Evolutionary conservation across 2,113 vertebrate species (phyloP), one percentile per base, ranked within the genome.

Genomic region (Phrynosoma blainvillii): DNA sequence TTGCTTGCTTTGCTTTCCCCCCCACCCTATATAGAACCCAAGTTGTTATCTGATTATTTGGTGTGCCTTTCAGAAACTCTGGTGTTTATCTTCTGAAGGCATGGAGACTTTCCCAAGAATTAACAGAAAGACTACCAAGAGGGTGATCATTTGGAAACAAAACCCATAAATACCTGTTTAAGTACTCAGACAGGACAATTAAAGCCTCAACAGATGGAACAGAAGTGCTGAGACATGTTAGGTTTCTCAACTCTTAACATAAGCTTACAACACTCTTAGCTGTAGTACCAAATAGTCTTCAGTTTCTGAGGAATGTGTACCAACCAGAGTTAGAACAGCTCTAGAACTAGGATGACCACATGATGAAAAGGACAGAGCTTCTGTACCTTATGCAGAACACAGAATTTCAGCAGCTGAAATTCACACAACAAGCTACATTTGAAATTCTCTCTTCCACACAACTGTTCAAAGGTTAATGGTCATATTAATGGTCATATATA

Each of bases 11-110:
- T 84, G 91, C 1, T 0, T 36, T 66, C 0, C 12, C 18, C 10
- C 20, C 47, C 14, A 10, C 14, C 2, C 1, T 4, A 27, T 62
- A 88, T 93, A 89, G 87, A 93, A 92, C 92, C 76, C 86, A 90
- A 87, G 91, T 86, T 93, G 92, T 92, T 93, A 93, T 86, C 90
- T 75, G 36, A 75, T 85, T 76, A 76, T 56, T 30, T 85, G 25
- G 56, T 82, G 27, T 54, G 84, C 82, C 93, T 94, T 93, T 91
- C 88, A 88, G 0, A 79, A 82, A 90, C 92, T 66, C 89, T 90
- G 90, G 75, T 66, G 93, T 88, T 92, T 93, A 93, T 93, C 87
- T 92, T 93, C 84, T 92, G 91, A 89, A 92, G 62, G 78, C 59
- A n/a, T 66, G 79, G 85, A 93, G 30, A 90, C 16, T 90, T 92